These are phyloP conservation scores for Melanogrammus aeglefinus DNA, from an alignment of 2,797 vertebrate genomes.

Conservation along the genomic window DNA sequence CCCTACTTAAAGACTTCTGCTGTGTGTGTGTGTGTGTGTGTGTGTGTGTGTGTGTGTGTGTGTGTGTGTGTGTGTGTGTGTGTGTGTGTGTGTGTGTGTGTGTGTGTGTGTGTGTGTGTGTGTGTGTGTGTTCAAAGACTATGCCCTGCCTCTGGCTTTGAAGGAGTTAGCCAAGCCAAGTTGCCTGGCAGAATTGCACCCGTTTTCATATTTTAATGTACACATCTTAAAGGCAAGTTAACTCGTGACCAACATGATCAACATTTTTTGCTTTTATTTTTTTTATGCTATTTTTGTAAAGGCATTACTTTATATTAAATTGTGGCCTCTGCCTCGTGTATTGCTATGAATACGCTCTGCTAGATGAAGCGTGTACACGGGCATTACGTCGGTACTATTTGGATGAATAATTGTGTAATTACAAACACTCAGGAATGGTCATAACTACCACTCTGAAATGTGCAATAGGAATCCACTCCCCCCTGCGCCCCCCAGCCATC, in stretches of 20 bases:
- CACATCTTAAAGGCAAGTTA: background rate
- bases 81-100: no score
- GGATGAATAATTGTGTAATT: background rate
- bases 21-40: conserved; percentile 3
- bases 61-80: conserved; percentile 10
- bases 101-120: conserved; percentile 3
- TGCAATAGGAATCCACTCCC: background rate
- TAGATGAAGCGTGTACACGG: background rate
- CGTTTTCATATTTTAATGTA: background rate
- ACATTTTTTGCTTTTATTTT: background rate
- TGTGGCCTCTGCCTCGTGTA: background rate
- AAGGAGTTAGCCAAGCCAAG: background rate
- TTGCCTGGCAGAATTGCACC: background rate
- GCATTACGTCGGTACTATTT: background rate
- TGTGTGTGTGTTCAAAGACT: conserved; percentile 20
- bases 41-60: conserved; percentile 23
- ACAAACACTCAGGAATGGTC: background rate
- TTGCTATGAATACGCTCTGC: background rate
- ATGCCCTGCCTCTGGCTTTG: background rate
- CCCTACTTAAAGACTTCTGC: background rate
- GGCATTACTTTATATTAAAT: background rate
- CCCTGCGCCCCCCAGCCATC: no score
- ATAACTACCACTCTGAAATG: background rate
- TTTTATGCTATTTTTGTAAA: background rate
- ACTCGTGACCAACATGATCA: background rate